phyloP scores from a whole-genome alignment of 2,888 invertebrate species.

The Melanostoma mellinum region DNA sequence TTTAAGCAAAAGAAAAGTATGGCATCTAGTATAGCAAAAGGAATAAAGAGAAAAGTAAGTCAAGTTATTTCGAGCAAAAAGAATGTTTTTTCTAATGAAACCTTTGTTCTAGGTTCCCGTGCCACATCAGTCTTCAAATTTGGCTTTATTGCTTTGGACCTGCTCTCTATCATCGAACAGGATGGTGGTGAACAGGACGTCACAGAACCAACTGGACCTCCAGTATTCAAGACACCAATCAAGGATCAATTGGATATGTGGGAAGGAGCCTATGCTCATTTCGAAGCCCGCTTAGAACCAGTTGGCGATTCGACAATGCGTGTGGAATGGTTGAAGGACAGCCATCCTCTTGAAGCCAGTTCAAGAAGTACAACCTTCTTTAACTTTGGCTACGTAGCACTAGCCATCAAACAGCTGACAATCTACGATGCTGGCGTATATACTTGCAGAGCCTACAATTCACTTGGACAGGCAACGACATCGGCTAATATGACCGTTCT shows the following conservation, averaged over 20 bases:
- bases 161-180: conserved; percentile 91
- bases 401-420: conserved; percentile 95
- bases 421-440: conserved; percentile 95
- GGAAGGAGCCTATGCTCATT: conserved; percentile 97
- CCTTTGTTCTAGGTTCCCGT: conserved; percentile 89
- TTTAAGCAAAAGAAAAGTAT: no score
- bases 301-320: conserved; percentile 93
- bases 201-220: conserved; percentile 90
- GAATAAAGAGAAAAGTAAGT: no score
- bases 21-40: no score
- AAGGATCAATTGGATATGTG: conserved; percentile 93
- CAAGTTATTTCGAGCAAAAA: neutral
- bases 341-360: conserved; percentile 94
- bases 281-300: conserved; percentile 97
- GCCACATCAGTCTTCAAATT: conserved; percentile 97
- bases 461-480: conserved; percentile 92
- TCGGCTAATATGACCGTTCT: conserved; percentile 91
- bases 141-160: conserved; percentile 97
- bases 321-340: conserved; percentile 97
- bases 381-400: conserved; percentile 96
- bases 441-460: conserved; percentile 93
- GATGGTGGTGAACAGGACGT: conserved; percentile 94
- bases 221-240: conserved; percentile 94
- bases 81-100: neutral
- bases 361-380: conserved; percentile 96